A percentile compares a stretch with the other conserved stretches of the same genome.
phyloP scores from a whole-genome alignment of 2,888 invertebrate genomes.

The Spodoptera exigua region DNA sequence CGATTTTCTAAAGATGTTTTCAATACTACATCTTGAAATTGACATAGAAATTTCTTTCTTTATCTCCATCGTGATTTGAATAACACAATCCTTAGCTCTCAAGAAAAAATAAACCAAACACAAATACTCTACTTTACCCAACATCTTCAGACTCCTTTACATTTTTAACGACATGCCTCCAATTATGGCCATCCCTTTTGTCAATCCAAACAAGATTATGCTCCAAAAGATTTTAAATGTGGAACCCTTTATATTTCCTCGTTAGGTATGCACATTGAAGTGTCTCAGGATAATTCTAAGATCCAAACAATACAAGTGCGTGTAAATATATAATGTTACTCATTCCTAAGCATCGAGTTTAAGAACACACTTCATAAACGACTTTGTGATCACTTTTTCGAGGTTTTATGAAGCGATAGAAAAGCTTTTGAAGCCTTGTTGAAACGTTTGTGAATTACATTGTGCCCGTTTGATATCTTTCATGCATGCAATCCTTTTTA shows the following conservation, averaged over 20 bases:
- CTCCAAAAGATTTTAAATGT: conserved; percentile 18
- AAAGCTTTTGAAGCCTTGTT: conserved; percentile 32
- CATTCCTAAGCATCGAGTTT: conserved; percentile 29
- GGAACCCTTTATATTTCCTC: conserved; percentile 10
- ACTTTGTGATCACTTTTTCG: conserved; percentile 36
- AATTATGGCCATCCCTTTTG: conserved; percentile 28
- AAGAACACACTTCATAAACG: conserved; percentile 34
- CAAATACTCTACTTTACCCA: not conserved
- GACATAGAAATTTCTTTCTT: too few species aligned
- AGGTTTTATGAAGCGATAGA: conserved; percentile 34
- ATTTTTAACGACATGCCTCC: conserved; percentile 17
- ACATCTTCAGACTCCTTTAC: conserved; percentile 3
- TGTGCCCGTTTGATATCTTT: conserved; percentile 19
- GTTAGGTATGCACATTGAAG: conserved; percentile 40
- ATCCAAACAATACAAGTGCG: conserved; percentile 21
- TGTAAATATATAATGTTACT: conserved; percentile 49
- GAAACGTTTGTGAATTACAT: conserved; percentile 13
- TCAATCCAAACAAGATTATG: not conserved
- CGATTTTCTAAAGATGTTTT: too few species aligned
- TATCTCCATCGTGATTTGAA: too few species aligned
- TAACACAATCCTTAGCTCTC: too few species aligned
- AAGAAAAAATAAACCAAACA: too few species aligned
- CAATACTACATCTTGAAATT: too few species aligned
- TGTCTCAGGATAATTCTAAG: conserved; percentile 23
- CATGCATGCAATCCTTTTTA: conserved; percentile 9